Conservation (phyloP, 1,140 invertebrate genomes). For the Scaptomyza montana region DNA sequence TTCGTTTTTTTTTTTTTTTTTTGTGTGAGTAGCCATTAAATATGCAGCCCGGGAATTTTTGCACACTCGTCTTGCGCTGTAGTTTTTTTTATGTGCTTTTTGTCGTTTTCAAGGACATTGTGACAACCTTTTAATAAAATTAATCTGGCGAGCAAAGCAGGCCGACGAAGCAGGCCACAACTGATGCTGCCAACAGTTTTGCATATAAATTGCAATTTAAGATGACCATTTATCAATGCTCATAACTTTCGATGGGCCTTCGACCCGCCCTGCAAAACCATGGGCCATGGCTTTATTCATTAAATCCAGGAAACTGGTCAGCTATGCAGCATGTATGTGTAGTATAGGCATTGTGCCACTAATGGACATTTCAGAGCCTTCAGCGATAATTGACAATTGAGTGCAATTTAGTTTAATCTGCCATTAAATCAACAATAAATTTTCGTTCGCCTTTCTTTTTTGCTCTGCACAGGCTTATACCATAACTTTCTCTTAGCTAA, state of each 20-base stretch:
- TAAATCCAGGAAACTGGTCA: constrained; percentile 3
- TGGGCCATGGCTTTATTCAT: constrained; percentile 34
- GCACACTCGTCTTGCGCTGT: constrained; percentile 9
- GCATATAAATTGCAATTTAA: constrained; percentile 58
- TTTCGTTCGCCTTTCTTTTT: background rate
- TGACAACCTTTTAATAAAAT: constrained; percentile 55
- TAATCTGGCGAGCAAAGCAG: constrained; percentile 20
- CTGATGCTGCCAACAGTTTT: constrained; percentile 46
- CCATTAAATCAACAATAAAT: constrained; percentile 31
- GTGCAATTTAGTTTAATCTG: constrained; percentile 7
- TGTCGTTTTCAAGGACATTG: constrained; percentile 44
- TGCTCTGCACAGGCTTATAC: background rate
- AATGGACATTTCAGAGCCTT: constrained; percentile 24
- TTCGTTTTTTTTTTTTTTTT: constrained; percentile 1
- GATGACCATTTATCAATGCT: constrained; percentile 47
- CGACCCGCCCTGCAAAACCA: constrained; percentile 1
- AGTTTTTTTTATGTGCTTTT: constrained; percentile 3
- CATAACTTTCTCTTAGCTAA: background rate
- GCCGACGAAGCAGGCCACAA: constrained; percentile 4
- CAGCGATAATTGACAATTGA: constrained; percentile 27
- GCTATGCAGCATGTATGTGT: background rate
- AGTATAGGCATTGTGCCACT: background rate
- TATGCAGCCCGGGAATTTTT: constrained; percentile 39
- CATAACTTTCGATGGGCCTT: constrained; percentile 40
- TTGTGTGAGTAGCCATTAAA: constrained; percentile 35